Percentiles rank a stretch among this genome's conserved stretches.
Conservation (phyloP, 2,113 vertebrate species). For the Nerophis lumbriciformis region DNA sequence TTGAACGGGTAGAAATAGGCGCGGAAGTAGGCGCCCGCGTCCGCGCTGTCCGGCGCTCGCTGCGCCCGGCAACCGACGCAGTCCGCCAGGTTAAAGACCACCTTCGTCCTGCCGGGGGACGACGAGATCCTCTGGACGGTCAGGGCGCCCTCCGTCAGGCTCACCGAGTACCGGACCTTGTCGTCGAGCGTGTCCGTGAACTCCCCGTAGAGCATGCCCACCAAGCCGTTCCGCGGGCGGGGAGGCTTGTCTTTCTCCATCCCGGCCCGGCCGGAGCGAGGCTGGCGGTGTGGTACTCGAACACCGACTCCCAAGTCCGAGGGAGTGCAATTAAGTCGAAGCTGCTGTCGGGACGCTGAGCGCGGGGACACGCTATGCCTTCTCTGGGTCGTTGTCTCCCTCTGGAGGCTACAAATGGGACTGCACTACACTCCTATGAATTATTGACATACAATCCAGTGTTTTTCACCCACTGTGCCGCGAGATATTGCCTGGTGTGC, state of each 20-base stretch:
- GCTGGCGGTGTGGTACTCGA: slow-evolving; percentile 40
- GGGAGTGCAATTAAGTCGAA: slow-evolving; percentile 5
- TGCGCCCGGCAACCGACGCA: slow-evolving; percentile 69
- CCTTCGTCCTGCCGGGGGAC: slow-evolving; percentile 52
- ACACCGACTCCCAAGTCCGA: slow-evolving; percentile 27
- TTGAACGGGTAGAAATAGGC: slow-evolving; percentile 73
- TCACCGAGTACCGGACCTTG: slow-evolving; percentile 64
- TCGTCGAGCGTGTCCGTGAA: slow-evolving; percentile 66
- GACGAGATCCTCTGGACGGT: slow-evolving; percentile 60
- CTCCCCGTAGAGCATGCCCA: slow-evolving; percentile 64
- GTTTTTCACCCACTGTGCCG: too few species aligned
- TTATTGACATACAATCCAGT: too few species aligned
- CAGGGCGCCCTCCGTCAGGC: slow-evolving; percentile 62
- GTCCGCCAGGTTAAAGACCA: slow-evolving; percentile 66
- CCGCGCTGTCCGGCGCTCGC: slow-evolving; percentile 48
- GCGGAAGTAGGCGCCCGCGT: slow-evolving; percentile 66
- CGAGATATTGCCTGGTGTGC: too few species aligned
- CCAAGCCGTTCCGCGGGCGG: slow-evolving; percentile 48
- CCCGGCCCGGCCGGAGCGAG: slow-evolving; percentile 49
- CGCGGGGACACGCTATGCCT: slow-evolving; percentile 22
- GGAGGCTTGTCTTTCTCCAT: slow-evolving; percentile 64
- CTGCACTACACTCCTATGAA: slow-evolving; percentile 20
- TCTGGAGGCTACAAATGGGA: slow-evolving; percentile 64
- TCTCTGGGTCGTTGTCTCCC: slow-evolving; percentile 50
- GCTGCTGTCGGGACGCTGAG: slow-evolving; percentile 52